Percentiles rank a stretch among this genome's conserved stretches.
Evolutionary conservation across 2,888 invertebrate genomes (phyloP).

Genomic region (Epistrophella euchroma): DNA sequence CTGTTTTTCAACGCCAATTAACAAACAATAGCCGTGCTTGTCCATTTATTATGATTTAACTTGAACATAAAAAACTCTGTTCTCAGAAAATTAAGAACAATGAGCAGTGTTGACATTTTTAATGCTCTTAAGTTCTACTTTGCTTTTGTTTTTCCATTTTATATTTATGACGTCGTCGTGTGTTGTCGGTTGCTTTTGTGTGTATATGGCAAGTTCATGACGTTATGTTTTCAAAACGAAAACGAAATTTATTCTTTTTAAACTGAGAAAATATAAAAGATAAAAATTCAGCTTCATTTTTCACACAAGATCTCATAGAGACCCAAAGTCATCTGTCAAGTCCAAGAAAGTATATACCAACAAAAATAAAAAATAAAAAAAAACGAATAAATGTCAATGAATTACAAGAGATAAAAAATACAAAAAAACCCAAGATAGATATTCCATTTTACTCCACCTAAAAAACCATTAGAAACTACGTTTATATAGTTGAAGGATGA

Average conservation of each 20-base stretch:
- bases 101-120: conserved; percentile 49
- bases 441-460: conserved; percentile 25
- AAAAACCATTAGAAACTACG: conserved; percentile 44
- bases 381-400: conserved; percentile 46
- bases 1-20: neutral
- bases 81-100: conserved; percentile 37
- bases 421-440: conserved; percentile 7
- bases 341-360: conserved; percentile 22
- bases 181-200: neutral
- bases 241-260: neutral
- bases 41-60: conserved; percentile 1
- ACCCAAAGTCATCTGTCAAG: conserved; percentile 67
- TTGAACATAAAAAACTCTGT: conserved; percentile 12
- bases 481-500: neutral
- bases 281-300: conserved; percentile 48
- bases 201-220: neutral
- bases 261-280: conserved; percentile 20
- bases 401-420: conserved; percentile 35
- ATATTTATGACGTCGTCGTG: conserved; percentile 18
- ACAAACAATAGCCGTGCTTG: conserved; percentile 29
- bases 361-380: neutral
- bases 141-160: neutral
- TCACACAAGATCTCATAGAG: conserved; percentile 50
- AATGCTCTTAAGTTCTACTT: conserved; percentile 46
- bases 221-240: conserved; percentile 37